Conservation (phyloP, 2,888 invertebrate species). For the Odontomyia ornata region DNA sequence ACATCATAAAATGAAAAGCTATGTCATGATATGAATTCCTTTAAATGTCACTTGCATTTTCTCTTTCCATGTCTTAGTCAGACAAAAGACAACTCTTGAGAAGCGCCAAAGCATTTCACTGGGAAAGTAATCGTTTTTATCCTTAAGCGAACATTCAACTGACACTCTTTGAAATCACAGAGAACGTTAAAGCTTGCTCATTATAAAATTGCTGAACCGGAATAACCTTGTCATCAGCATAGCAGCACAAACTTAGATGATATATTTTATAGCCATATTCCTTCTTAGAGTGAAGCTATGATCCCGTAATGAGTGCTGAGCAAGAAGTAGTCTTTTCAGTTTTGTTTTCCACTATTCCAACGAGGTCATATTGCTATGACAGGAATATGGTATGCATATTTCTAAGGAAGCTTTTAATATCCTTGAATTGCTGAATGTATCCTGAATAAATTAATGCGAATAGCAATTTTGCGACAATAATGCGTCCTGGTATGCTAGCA, state of each 20-base stretch:
- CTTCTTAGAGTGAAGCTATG: not conserved
- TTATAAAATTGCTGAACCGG: slow-evolving; percentile 27
- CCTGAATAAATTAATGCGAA: too few relatives aligned
- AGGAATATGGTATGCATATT: too few relatives aligned
- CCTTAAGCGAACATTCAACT: not conserved
- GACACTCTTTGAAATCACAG: not conserved
- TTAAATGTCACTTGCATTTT: too few relatives aligned
- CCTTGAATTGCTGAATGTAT: too few relatives aligned
- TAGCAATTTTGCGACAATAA: too few relatives aligned
- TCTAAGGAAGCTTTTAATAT: too few relatives aligned
- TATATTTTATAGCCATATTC: not conserved
- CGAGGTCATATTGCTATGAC: too few relatives aligned
- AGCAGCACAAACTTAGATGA: not conserved
- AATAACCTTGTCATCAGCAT: slow-evolving; percentile 21
- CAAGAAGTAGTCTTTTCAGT: not conserved
- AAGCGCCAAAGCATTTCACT: not conserved
- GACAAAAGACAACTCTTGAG: not conserved
- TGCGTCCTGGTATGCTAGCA: too few relatives aligned
- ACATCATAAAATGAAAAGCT: too few relatives aligned
- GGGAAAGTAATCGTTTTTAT: not conserved
- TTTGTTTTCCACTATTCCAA: too few relatives aligned
- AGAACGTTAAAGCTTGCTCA: not conserved
- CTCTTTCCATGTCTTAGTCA: not conserved
- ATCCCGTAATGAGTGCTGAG: not conserved
- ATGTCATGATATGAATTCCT: too few relatives aligned